Percentiles rank a stretch among this genome's conserved stretches.
Conservation (phyloP, 2,797 vertebrate genomes). For the Pogonophryne albipinna region DNA sequence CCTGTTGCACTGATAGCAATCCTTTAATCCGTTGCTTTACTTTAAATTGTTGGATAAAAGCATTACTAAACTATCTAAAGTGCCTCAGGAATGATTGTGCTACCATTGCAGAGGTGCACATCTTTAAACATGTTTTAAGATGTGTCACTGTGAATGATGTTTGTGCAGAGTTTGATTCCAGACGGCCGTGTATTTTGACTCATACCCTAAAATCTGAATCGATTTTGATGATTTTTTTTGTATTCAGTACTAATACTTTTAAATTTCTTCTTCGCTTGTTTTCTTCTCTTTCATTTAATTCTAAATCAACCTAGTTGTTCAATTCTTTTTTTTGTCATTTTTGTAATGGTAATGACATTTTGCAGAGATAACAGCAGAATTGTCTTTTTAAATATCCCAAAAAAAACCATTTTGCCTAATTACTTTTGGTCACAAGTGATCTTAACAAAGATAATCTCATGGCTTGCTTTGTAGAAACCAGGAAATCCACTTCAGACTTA, state of each 20-base stretch:
- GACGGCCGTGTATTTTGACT: not conserved
- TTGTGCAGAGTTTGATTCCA: not conserved
- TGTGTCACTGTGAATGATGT: not conserved
- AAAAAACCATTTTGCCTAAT: not conserved
- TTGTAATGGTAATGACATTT: not conserved
- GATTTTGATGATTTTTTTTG: not conserved
- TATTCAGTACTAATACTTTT: not conserved
- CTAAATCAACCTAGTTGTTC: not conserved
- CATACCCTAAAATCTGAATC: slow-evolving; percentile 1
- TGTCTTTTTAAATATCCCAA: not conserved
- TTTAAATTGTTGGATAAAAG: not conserved
- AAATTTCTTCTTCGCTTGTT: not conserved
- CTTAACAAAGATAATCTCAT: not conserved
- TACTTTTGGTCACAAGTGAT: not conserved
- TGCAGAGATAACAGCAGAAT: not conserved
- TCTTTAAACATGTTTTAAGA: too few relatives aligned
- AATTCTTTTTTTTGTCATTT: not conserved
- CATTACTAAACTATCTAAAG: not conserved
- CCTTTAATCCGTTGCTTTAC: not conserved
- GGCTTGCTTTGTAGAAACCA: not conserved
- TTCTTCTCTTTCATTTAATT: slow-evolving; percentile 1
- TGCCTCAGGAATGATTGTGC: too few relatives aligned
- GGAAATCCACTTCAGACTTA: not conserved
- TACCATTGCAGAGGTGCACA: too few relatives aligned
- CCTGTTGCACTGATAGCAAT: not conserved